Evolutionary conservation across 2,888 invertebrate species (phyloP), one percentile per base, ranked within the genome.

Genomic region (Phyllotreta striolata): DNA sequence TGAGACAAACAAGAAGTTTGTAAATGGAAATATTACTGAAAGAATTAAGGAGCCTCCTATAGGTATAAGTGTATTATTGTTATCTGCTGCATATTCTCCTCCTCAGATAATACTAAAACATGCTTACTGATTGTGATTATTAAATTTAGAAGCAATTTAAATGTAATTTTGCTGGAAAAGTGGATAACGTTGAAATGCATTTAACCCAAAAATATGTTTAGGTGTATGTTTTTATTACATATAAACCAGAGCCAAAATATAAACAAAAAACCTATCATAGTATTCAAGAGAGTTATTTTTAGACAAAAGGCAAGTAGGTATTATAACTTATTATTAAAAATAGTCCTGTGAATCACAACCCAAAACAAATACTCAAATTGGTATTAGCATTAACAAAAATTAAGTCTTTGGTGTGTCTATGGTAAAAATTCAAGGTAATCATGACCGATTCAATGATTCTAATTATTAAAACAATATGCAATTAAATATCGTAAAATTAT

Each of bases 261-360:
- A 60, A 60, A 60, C 60, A 60, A 52, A 58, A 41, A 59, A 47
- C 51, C 59, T 51, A 44, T 60, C 60, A 60, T 52, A 24, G 24
- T 24, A 52, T 52, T 52, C 44, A 49, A 38, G 52, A 60, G 24
- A 44, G 60, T 44, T 60, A 60, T 60, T 60, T 60, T 44, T 60
- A 60, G 60, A 60, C 13, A 60, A 13, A 37, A 52, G 52, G 35
- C 14, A 35, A 60, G 49, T 51, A n/a, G n/a, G n/a, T n/a, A n/a
- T n/a, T n/a, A 37, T 51, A 60, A 38, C 37, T 38, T 60, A 37
- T 59, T 51, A 59, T 60, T 60, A 60, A 60, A n/a, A 60, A 60
- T 60, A 60, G 60, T 52, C 54, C 43, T 52, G 52, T 60, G 60
- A 60, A 34, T 60, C 60, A 60, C 52, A 38, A 34, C 60, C 52